Conservation (phyloP, 2,113 vertebrate species). For the Prinia subflava region DNA sequence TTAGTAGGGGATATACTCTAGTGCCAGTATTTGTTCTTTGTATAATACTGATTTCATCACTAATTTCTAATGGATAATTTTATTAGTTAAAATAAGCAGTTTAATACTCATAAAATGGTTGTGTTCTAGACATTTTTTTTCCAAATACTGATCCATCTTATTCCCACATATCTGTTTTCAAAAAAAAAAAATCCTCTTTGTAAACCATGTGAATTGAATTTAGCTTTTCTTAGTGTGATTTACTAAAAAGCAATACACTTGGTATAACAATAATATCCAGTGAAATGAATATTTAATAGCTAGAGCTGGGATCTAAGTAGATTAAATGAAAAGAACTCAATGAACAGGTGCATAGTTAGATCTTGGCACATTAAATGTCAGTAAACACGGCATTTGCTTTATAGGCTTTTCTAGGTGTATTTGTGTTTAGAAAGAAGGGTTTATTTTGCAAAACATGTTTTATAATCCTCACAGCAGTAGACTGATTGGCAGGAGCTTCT, state of each 20-base stretch:
- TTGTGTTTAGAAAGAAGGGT: neutral
- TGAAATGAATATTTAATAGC: neutral
- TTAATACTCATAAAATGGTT: neutral
- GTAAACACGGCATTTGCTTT: neutral
- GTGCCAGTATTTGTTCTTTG: neutral
- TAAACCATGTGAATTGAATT: neutral
- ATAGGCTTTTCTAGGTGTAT: neutral
- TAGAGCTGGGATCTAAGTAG: neutral
- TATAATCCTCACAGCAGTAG: neutral
- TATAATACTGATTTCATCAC: neutral
- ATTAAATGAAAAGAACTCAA: neutral
- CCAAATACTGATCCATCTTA: neutral
- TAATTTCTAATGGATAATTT: neutral
- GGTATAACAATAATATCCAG: neutral
- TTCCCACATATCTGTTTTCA: neutral
- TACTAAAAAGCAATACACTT: neutral
- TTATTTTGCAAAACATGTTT: neutral
- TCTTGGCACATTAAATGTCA: neutral
- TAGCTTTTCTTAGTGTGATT: neutral
- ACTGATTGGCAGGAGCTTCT: conserved; percentile 6
- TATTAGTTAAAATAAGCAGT: neutral
- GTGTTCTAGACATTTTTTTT: neutral
- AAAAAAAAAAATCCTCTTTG: neutral
- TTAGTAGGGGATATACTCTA: neutral
- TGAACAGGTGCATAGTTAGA: neutral